Conservation (phyloP, 2,888 invertebrate species). For the Glomeris marginata region DNA sequence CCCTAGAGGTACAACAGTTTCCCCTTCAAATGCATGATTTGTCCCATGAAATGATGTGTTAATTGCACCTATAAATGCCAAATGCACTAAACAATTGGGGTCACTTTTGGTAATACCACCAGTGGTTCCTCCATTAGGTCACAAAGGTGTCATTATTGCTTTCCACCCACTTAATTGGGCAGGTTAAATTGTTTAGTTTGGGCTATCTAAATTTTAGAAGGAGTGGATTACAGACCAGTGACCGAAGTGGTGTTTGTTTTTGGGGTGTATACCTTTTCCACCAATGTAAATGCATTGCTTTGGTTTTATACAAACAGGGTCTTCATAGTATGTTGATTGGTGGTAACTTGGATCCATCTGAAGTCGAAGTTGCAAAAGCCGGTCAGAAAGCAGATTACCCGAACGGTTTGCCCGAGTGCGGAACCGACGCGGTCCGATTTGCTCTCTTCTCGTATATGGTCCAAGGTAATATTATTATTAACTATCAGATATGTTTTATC, state of each 20-base stretch:
- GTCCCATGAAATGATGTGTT: too few species aligned
- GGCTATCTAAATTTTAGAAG: background rate
- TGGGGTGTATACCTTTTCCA: too few species aligned
- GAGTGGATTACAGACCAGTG: too few species aligned
- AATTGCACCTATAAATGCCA: background rate
- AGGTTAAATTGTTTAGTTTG: background rate
- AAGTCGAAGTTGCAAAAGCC: conserved; percentile 55
- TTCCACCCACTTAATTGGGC: background rate
- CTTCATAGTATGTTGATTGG: conserved; percentile 55
- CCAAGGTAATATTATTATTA: conserved; percentile 38
- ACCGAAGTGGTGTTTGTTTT: too few species aligned
- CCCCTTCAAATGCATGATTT: conserved; percentile 7
- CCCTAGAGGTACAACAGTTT: conserved; percentile 44
- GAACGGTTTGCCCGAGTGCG: conserved; percentile 92
- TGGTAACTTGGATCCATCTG: conserved; percentile 73
- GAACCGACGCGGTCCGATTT: conserved; percentile 83
- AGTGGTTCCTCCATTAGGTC: background rate
- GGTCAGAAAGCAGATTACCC: conserved; percentile 48
- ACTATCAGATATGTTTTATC: background rate
- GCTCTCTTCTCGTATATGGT: conserved; percentile 77
- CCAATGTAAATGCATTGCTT: too few species aligned
- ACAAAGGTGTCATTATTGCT: background rate
- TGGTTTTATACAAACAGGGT: conserved; percentile 29
- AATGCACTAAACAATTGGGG: background rate
- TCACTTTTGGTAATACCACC: background rate